Evolutionary conservation across 2,797 vertebrate species (phyloP), one percentile per base, ranked within the genome.

Genomic region (Mallotus villosus): DNA sequence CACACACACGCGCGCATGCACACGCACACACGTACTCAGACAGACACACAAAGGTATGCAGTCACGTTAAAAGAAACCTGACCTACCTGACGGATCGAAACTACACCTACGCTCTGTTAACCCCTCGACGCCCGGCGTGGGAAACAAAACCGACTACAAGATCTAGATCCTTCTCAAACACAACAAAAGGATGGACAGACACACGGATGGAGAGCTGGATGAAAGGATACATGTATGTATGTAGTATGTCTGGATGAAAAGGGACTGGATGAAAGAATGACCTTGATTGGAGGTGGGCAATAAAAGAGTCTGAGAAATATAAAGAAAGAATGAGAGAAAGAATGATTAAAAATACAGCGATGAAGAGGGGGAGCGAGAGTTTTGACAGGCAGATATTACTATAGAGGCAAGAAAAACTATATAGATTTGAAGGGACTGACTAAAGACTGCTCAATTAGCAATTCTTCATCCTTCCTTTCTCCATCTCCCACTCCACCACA

Each of bases 1-100:
- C 46, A 69, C 66, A 72, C 41, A 63, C 46, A 69, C 66, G 70
- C 41, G 24, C 22, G 2, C 74, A 67, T 27, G 37, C 24, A 55
- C 62, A 64, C 21, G 59, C 67, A 63, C 64, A 75, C 68, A 65
- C 69, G 70, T 72, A 81, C 4, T 70, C 67, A 81, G 67, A 73
- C 29, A 68, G 75, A 78, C 82, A 82, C 70, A 72, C 81, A 79
- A 81, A 85, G 93, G 94, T 95, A 95, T 96, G 94, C 91, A 93
- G 90, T 82, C 91, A 82, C 84, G 87, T 91, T 93, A 91, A 92
- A 91, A 95, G 94, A 96, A 98, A 97, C 94, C 93, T 91, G 92
- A 94, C 91, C 94, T 95, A 96, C 95, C 94, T 96, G 94, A 92
- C 82, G 86, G 95, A 95, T 95, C 93, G 94, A 97, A 97, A 96